A percentile compares a stretch with the other conserved stretches of the same genome.
phyloP scores from a whole-genome alignment of 2,888 invertebrate species.

The Argynnis bischoffii region DNA sequence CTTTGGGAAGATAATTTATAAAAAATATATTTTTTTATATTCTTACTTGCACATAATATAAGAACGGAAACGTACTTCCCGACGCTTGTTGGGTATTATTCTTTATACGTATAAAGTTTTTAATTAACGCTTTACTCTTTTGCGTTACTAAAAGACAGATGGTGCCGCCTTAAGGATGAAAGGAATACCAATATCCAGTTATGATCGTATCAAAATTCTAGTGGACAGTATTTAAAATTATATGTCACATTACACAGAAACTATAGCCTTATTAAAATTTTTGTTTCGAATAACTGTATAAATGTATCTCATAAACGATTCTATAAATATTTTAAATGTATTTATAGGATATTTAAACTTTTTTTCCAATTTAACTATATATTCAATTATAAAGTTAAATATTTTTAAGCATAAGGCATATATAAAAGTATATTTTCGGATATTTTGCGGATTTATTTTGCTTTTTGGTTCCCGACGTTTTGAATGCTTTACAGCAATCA shows the following conservation, averaged over 20 bases:
- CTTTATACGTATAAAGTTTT: constrained; percentile 58
- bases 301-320: constrained; percentile 16
- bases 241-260: constrained; percentile 24
- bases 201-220: constrained; percentile 16
- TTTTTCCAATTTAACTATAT: constrained; percentile 24
- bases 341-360: constrained; percentile 24
- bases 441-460: too few relatives aligned
- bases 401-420: too few relatives aligned
- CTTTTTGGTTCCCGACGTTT: too few relatives aligned
- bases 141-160: constrained; percentile 29
- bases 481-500: too few relatives aligned
- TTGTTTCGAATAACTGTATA: constrained; percentile 28
- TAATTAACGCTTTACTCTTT: constrained; percentile 57
- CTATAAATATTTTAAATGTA: constrained; percentile 19
- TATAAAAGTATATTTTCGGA: too few relatives aligned
- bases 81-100: constrained; percentile 51
- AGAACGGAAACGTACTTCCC: constrained; percentile 68
- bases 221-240: constrained; percentile 21
- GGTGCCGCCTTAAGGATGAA: constrained; percentile 24
- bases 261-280: constrained; percentile 27
- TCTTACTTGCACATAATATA: constrained; percentile 32
- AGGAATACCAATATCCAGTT: constrained; percentile 15
- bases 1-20: not conserved
- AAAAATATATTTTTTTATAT: constrained; percentile 20
- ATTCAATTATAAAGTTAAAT: not conserved